These are phyloP conservation scores for Sciurus carolinensis DNA, from an alignment of 2,797 vertebrate genomes.

Conservation along the genomic window DNA sequence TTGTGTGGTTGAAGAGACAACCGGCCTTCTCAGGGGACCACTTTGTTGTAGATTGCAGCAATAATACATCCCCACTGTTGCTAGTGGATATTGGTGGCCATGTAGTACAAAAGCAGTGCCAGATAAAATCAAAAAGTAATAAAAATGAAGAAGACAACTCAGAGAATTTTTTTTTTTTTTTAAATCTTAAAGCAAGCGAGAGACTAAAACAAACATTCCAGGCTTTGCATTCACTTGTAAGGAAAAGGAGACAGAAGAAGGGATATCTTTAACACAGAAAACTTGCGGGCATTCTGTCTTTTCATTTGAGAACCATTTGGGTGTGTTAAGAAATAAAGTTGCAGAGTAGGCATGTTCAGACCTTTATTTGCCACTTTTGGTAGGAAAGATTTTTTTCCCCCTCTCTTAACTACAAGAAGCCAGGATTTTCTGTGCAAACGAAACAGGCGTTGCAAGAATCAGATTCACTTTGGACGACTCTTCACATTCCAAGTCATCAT, in stretches of 20 bases:
- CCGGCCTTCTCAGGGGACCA: conserved; percentile 78
- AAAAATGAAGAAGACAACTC: conserved; percentile 75
- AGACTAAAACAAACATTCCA: conserved; percentile 68
- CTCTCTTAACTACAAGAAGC: conserved; percentile 87
- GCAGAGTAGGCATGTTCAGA: conserved; percentile 88
- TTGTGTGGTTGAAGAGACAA: conserved; percentile 78
- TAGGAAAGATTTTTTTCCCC: conserved; percentile 73
- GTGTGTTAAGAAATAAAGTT: conserved; percentile 87
- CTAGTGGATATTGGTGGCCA: conserved; percentile 55
- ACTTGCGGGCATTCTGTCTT: conserved; percentile 76
- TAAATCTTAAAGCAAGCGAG: conserved; percentile 40
- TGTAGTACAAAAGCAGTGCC: conserved; percentile 72
- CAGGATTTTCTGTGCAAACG: conserved; percentile 91
- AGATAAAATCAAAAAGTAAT: conserved; percentile 85
- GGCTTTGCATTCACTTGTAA: conserved; percentile 43
- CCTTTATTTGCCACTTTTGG: conserved; percentile 88
- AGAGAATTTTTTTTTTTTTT: conserved; percentile 66
- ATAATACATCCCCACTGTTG: conserved; percentile 74
- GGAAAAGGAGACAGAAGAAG: not conserved
- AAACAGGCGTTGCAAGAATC: conserved; percentile 92
- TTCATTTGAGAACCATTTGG: conserved; percentile 84
- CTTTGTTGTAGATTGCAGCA: conserved; percentile 80
- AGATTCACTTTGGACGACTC: conserved; percentile 95
- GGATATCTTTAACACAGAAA: conserved; percentile 83
- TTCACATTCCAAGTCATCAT: conserved; percentile 94